phyloP scores from a whole-genome alignment of 2,888 invertebrate genomes.

The Pseudococcus viburni region DNA sequence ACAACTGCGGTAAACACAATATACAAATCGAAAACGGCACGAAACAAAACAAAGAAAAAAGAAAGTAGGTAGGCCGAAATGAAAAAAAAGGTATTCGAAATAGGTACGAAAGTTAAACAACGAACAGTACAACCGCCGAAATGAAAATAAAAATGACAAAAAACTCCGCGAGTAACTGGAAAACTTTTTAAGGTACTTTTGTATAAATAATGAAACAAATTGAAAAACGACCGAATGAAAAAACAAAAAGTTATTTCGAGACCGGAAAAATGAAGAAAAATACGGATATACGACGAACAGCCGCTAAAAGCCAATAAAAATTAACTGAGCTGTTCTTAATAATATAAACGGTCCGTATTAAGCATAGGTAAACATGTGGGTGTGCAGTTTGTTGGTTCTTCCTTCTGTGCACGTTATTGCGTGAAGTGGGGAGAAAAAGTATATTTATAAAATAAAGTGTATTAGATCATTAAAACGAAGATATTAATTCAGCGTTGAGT shows the following conservation, averaged over 20 bases:
- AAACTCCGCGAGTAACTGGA: slow-evolving; percentile 19
- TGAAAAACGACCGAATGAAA: background rate
- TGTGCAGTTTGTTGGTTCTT: slow-evolving; percentile 61
- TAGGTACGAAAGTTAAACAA: slow-evolving; percentile 8
- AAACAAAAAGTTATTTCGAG: slow-evolving; percentile 36
- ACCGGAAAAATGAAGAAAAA: slow-evolving; percentile 46
- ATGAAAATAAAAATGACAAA: slow-evolving; percentile 37
- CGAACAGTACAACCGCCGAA: slow-evolving; percentile 1
- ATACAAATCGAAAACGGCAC: background rate
- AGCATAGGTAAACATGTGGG: slow-evolving; percentile 63
- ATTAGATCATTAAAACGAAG: slow-evolving; percentile 62
- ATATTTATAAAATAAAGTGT: slow-evolving; percentile 64
- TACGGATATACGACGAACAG: slow-evolving; percentile 37
- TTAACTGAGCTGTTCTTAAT: slow-evolving; percentile 57
- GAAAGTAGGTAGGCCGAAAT: background rate
- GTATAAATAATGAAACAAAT: slow-evolving; percentile 35
- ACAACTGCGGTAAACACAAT: background rate
- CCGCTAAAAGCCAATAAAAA: slow-evolving; percentile 57
- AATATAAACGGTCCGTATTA: slow-evolving; percentile 57
- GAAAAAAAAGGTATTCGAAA: background rate
- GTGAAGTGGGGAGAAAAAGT: slow-evolving; percentile 61
- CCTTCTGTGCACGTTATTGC: slow-evolving; percentile 29
- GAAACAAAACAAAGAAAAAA: background rate
- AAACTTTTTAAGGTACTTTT: slow-evolving; percentile 23
- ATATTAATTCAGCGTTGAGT: slow-evolving; percentile 59